phyloP scores from a whole-genome alignment of 92 coral and sea anemone species.

The Paramuricea clavata region DNA sequence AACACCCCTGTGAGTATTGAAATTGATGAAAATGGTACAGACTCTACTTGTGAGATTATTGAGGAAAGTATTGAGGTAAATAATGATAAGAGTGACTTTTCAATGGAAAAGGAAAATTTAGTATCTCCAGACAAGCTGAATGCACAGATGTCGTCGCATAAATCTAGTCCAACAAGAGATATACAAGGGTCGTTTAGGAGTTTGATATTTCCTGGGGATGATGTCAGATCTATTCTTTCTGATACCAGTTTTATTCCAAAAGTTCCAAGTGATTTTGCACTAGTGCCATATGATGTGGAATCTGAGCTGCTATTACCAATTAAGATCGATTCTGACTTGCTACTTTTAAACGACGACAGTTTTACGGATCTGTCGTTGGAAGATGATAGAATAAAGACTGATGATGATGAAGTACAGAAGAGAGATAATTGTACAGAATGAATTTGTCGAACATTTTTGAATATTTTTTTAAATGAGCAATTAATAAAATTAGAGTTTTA shows the following conservation, averaged over 20 bases:
- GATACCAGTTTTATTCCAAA: slow-evolving; percentile 5
- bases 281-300: slow-evolving; percentile 19
- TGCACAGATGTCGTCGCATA: background rate
- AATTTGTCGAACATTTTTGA: background rate
- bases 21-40: background rate
- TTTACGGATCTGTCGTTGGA: slow-evolving; percentile 19
- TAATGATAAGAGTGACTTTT: background rate
- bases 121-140: background rate
- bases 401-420: background rate
- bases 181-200: background rate
- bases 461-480: too few species aligned
- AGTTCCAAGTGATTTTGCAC: slow-evolving; percentile 36
- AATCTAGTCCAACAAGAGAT: background rate
- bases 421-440: too few species aligned
- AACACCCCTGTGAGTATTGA: background rate
- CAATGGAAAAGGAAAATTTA: background rate
- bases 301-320: slow-evolving; percentile 31
- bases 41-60: background rate
- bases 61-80: background rate
- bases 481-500: too few species aligned
- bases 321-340: slow-evolving; percentile 34
- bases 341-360: slow-evolving; percentile 18
- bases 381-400: background rate
- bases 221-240: background rate
- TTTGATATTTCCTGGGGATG: slow-evolving; percentile 7